Conservation (phyloP, 2,888 invertebrate genomes). For the Orthosia incerta region DNA sequence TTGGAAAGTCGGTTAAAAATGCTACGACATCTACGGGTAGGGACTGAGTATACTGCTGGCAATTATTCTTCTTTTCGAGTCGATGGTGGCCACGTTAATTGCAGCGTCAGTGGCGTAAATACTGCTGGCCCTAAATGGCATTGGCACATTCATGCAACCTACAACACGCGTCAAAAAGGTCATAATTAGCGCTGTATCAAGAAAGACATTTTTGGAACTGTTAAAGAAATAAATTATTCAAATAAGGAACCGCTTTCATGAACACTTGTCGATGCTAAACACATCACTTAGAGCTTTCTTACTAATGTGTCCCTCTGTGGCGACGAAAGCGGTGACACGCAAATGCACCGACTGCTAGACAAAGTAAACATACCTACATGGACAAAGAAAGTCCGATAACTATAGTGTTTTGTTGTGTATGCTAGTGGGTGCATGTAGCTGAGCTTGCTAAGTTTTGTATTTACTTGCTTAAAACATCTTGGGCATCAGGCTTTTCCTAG, state of each 20-base stretch:
- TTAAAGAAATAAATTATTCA: conserved; percentile 10
- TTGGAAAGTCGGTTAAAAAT: too few relatives aligned
- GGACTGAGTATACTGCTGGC: too few relatives aligned
- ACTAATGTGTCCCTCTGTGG: conserved; percentile 23
- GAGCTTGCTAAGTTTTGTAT: not conserved
- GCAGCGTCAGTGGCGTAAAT: too few relatives aligned
- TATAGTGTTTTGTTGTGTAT: conserved; percentile 12
- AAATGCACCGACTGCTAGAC: conserved; percentile 17
- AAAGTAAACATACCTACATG: conserved; percentile 42
- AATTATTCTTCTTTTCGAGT: too few relatives aligned
- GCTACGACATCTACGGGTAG: too few relatives aligned
- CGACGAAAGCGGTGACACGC: conserved; percentile 23
- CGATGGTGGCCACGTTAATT: too few relatives aligned
- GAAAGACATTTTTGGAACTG: not conserved
- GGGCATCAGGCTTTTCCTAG: too few relatives aligned
- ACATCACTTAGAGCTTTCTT: conserved; percentile 34
- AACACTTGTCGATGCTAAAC: conserved; percentile 33
- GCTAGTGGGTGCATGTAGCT: not conserved
- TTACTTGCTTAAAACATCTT: too few relatives aligned
- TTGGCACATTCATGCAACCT: not conserved
- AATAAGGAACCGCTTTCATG: conserved; percentile 36
- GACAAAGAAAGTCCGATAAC: conserved; percentile 23
- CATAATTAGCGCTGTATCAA: not conserved
- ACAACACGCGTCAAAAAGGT: not conserved
- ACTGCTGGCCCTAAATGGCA: not conserved